Evolutionary conservation across 2,113 vertebrate species (phyloP).

Genomic region (Corythaeola cristata): DNA sequence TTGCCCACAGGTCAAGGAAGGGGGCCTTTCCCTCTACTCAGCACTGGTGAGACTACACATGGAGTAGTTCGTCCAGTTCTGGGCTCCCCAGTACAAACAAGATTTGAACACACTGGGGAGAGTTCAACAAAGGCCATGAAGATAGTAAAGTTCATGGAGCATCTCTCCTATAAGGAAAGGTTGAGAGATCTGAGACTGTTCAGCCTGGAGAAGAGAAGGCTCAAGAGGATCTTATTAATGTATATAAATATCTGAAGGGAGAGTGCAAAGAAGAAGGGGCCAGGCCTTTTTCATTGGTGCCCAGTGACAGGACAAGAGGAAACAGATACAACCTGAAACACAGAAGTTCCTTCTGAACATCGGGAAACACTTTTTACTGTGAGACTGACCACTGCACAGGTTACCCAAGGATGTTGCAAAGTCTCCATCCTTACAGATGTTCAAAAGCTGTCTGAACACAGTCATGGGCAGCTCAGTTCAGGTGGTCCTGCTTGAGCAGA

Average conservation of each 20-base stretch:
- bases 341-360: not conserved
- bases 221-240: not conserved
- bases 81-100: not conserved
- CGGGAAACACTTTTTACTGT: not conserved
- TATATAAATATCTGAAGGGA: not conserved
- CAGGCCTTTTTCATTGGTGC: not conserved
- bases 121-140: not conserved
- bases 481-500: not conserved
- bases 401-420: not conserved
- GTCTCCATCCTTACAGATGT: not conserved
- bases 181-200: not conserved
- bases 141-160: not conserved
- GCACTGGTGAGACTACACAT: not conserved
- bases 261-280: not conserved
- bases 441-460: not conserved
- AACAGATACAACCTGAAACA: not conserved
- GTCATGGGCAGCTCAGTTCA: not conserved
- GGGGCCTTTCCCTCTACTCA: not conserved
- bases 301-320: not conserved
- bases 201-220: not conserved
- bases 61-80: not conserved
- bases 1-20: accelerated
- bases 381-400: accelerated
- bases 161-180: not conserved
- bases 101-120: not conserved